phyloP scores from a whole-genome alignment of 2,888 invertebrate genomes.

The Crematogaster levior region DNA sequence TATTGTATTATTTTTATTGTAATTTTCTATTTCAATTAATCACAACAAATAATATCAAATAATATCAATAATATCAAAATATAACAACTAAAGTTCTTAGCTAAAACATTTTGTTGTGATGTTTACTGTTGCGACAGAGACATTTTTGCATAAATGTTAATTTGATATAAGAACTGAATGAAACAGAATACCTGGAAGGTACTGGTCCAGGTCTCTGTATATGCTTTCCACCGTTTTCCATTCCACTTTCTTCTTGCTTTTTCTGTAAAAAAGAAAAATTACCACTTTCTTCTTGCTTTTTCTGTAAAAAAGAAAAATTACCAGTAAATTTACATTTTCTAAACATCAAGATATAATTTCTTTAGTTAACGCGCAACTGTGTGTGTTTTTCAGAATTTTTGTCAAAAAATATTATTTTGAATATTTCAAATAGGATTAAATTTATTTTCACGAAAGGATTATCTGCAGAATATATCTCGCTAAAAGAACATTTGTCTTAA shows the following conservation, averaged over 20 bases:
- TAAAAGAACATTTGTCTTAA: neutral
- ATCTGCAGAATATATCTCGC: neutral
- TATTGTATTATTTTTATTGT: neutral
- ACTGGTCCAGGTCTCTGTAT: conserved; percentile 76
- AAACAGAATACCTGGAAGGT: conserved; percentile 82
- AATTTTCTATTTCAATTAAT: neutral
- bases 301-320: conserved; percentile 78
- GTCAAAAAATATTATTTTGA: neutral
- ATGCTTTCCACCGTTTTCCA: conserved; percentile 72
- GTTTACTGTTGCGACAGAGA: neutral
- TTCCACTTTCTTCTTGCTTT: conserved; percentile 78
- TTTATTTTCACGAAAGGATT: neutral
- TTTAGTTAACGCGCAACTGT: neutral
- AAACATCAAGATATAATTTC: neutral
- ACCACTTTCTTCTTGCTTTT: conserved; percentile 77
- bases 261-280: conserved; percentile 80
- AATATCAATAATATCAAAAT: neutral
- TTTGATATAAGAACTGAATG: neutral
- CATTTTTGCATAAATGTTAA: neutral
- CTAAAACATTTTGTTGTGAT: neutral
- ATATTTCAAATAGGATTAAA: neutral
- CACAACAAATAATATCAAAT: no score
- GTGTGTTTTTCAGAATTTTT: no score
- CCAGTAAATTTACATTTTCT: conserved; percentile 11
- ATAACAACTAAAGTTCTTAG: neutral